phyloP scores from a whole-genome alignment of 2,797 vertebrate species.

The Chelon labrosus region DNA sequence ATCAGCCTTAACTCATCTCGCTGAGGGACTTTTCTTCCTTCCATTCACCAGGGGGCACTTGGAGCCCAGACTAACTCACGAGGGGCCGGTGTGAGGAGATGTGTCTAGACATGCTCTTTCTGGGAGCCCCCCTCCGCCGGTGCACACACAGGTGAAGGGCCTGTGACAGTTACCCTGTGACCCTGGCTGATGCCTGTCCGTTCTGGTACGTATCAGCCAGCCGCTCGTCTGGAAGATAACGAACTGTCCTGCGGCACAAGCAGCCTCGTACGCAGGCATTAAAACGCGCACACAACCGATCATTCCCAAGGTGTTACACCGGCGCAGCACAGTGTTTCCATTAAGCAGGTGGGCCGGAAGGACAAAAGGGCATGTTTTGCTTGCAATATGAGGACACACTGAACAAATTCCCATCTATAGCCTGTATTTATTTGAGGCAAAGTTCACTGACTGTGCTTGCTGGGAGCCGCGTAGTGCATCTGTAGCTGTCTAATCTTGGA shows the following conservation, averaged over 20 bases:
- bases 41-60: slow-evolving; percentile 72
- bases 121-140: slow-evolving; percentile 32
- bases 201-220: slow-evolving; percentile 47
- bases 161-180: slow-evolving; percentile 57
- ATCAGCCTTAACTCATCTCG: slow-evolving; percentile 11
- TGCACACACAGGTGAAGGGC: slow-evolving; percentile 56
- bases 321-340: slow-evolving; percentile 42
- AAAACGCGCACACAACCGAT: slow-evolving; percentile 19
- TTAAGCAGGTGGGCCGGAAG: slow-evolving; percentile 60
- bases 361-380: slow-evolving; percentile 60
- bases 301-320: slow-evolving; percentile 55
- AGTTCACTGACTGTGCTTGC: slow-evolving; percentile 32
- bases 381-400: slow-evolving; percentile 39
- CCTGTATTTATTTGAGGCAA: slow-evolving; percentile 41
- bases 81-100: slow-evolving; percentile 23
- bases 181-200: slow-evolving; percentile 57
- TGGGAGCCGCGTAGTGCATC: slow-evolving; percentile 32
- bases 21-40: slow-evolving; percentile 36
- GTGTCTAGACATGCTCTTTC: slow-evolving; percentile 48
- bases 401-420: slow-evolving; percentile 49
- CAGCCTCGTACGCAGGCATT: slow-evolving; percentile 26
- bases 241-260: slow-evolving; percentile 39
- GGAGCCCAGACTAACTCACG: slow-evolving; percentile 36
- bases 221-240: slow-evolving; percentile 67
- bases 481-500: slow-evolving; percentile 21